These are phyloP conservation scores for Himalopsyche phryganea DNA, from an alignment of 1,140 invertebrate genomes.

Conservation along the genomic window DNA sequence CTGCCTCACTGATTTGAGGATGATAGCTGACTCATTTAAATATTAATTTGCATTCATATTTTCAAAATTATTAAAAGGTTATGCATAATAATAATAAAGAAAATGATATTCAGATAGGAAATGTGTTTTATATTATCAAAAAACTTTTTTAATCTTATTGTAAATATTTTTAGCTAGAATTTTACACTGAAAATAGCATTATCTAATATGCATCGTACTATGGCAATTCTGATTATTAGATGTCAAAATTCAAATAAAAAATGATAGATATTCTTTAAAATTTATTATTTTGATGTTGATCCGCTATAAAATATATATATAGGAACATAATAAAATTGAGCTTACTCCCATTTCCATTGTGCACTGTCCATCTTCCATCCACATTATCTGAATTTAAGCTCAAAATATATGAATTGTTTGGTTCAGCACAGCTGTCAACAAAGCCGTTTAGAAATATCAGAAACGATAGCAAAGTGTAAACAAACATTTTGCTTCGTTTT, in stretches of 20 bases:
- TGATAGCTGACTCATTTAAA: too few species aligned
- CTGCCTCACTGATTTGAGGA: too few species aligned
- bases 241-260: background rate
- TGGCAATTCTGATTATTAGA: too few species aligned
- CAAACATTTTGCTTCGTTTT: background rate
- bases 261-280: background rate
- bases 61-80: too few species aligned
- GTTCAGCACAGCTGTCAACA: conserved; percentile 8
- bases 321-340: conserved; percentile 15
- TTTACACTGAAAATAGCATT: too few species aligned
- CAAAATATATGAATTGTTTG: conserved; percentile 17
- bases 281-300: background rate
- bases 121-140: too few species aligned
- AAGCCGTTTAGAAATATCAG: background rate
- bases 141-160: too few species aligned
- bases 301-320: conserved; percentile 3
- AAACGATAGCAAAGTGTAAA: background rate
- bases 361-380: conserved; percentile 40
- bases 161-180: too few species aligned
- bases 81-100: too few species aligned
- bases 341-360: conserved; percentile 47
- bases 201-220: too few species aligned
- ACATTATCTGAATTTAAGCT: conserved; percentile 30
- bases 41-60: too few species aligned
- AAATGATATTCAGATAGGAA: too few species aligned